These are phyloP conservation scores for Talpa occidentalis DNA, from an alignment of 2,113 vertebrate genomes.

Conservation along the genomic window DNA sequence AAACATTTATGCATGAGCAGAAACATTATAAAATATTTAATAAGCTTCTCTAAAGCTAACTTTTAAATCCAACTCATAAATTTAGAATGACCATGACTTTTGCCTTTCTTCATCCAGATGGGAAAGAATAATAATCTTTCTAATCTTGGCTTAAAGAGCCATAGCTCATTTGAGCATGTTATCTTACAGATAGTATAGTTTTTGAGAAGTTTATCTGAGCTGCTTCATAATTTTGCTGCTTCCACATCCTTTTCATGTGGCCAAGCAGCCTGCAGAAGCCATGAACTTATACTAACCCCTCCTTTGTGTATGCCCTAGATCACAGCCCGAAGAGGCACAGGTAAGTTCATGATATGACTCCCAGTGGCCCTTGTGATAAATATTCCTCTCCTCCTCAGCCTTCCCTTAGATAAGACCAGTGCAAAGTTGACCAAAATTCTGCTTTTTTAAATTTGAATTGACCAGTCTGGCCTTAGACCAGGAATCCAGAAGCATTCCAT, in stretches of 20 bases:
- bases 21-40: constrained; percentile 70
- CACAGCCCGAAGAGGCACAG: not conserved
- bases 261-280: not conserved
- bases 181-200: not conserved
- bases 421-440: not conserved
- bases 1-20: constrained; percentile 45
- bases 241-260: not conserved
- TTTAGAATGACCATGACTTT: constrained; percentile 46
- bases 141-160: not conserved
- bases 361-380: not conserved
- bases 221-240: not conserved
- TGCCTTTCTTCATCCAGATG: constrained; percentile 13
- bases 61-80: constrained; percentile 67
- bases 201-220: not conserved
- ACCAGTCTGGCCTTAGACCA: not conserved
- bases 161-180: not conserved
- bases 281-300: not conserved
- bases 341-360: not conserved
- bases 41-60: constrained; percentile 67
- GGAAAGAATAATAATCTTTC: constrained; percentile 39
- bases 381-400: not conserved
- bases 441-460: not conserved
- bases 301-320: not conserved
- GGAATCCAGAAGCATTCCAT: not conserved
- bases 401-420: not conserved